Evolutionary conservation across 2,797 vertebrate genomes (phyloP).

Genomic region (Podargus strigoides): DNA sequence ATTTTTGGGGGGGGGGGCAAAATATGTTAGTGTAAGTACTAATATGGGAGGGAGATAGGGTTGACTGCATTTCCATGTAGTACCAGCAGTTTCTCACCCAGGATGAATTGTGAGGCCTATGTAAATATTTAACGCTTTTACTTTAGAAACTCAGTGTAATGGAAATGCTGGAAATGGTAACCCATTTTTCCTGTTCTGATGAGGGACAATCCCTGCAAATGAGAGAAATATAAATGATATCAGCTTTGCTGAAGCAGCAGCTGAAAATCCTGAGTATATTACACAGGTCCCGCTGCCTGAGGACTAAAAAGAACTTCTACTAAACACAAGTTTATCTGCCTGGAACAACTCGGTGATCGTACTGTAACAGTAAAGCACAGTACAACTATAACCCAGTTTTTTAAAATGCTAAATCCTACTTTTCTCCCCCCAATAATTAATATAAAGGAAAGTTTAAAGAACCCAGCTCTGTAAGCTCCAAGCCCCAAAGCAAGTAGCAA

Average conservation of each 20-base stretch:
- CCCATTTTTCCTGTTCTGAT: neutral
- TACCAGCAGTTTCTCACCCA: neutral
- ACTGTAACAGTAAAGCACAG: neutral
- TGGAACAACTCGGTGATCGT: neutral
- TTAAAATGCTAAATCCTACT: neutral
- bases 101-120: neutral
- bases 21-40: neutral
- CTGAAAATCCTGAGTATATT: accelerated
- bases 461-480: neutral
- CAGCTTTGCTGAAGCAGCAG: neutral
- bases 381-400: accelerated
- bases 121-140: neutral
- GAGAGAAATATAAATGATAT: accelerated
- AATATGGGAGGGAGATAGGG: neutral
- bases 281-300: neutral
- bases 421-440: neutral
- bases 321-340: neutral
- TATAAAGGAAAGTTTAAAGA: neutral
- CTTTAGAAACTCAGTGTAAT: neutral
- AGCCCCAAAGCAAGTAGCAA: neutral
- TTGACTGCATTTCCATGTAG: neutral
- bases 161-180: neutral
- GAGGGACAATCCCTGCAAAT: neutral
- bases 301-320: neutral
- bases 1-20: neutral